Evolutionary conservation across 2,888 invertebrate genomes (phyloP).

Genomic region (Stenodema calcarata): DNA sequence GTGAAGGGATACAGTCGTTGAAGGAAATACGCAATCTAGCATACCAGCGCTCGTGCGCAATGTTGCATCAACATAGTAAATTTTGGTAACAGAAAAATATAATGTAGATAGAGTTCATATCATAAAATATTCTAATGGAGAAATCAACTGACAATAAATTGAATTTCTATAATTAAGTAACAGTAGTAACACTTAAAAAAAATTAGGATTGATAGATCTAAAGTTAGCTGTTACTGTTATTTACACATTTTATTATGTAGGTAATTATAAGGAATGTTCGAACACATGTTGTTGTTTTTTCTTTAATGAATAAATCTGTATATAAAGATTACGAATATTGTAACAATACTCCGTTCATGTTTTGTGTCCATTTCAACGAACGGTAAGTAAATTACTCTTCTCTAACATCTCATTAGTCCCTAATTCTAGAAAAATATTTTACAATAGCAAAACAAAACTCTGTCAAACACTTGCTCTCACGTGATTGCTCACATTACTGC

Average conservation of each 20-base stretch:
- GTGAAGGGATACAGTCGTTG: neutral
- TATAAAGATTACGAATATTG: neutral
- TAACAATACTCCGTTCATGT: neutral
- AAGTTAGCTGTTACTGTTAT: neutral
- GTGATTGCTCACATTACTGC: neutral
- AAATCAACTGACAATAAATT: constrained; percentile 16
- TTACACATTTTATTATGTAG: neutral
- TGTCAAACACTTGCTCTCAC: neutral
- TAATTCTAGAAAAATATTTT: constrained; percentile 6
- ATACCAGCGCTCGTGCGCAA: neutral
- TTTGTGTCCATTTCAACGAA: neutral
- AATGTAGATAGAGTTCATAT: neutral
- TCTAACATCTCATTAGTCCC: neutral
- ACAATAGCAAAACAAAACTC: neutral
- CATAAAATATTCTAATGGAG: neutral
- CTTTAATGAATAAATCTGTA: neutral
- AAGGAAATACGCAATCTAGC: neutral
- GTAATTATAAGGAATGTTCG: neutral
- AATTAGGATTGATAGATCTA: neutral
- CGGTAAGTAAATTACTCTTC: neutral
- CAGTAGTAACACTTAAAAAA: neutral
- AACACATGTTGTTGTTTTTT: neutral
- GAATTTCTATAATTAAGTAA: constrained; percentile 2
- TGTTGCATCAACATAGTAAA: neutral
- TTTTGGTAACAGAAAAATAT: neutral